phyloP scores from a whole-genome alignment of 2,888 invertebrate species.

The Agrilus cyanescens region DNA sequence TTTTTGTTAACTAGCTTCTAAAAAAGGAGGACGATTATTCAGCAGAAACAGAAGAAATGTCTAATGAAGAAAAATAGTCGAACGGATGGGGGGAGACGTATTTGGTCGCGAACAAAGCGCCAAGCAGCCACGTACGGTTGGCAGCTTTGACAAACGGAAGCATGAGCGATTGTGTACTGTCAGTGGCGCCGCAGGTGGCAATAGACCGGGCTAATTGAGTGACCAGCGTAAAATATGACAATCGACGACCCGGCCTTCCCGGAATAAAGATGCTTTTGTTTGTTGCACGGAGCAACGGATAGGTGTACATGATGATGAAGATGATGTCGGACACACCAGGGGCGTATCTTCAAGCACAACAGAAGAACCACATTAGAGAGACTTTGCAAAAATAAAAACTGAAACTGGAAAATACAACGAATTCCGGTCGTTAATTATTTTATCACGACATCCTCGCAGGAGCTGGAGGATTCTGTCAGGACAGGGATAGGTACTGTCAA shows the following conservation, averaged over 20 bases:
- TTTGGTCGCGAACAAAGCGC: slow-evolving; percentile 19
- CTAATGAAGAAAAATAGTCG: slow-evolving; percentile 19
- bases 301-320: too few species aligned
- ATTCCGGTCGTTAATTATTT: too few species aligned
- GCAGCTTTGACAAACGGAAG: slow-evolving; percentile 25
- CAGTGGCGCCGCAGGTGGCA: slow-evolving; percentile 27
- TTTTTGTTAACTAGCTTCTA: too few species aligned
- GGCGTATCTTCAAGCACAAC: too few species aligned
- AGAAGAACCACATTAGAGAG: too few species aligned
- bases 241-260: slow-evolving; percentile 8
- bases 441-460: too few species aligned
- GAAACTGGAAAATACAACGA: too few species aligned
- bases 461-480: too few species aligned
- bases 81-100: slow-evolving; percentile 18
- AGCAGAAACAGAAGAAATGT: slow-evolving; percentile 14
- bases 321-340: too few species aligned
- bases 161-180: slow-evolving; percentile 31
- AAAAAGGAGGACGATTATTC: slow-evolving; percentile 10
- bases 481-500: too few species aligned
- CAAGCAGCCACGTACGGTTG: slow-evolving; percentile 15
- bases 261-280: neutral
- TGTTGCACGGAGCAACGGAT: too few species aligned
- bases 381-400: too few species aligned
- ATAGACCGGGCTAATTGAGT: slow-evolving; percentile 27
- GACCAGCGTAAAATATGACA: slow-evolving; percentile 20